Evolutionary conservation across 2,888 invertebrate genomes (phyloP).

Genomic region (Caenorhabditis sulstoni): DNA sequence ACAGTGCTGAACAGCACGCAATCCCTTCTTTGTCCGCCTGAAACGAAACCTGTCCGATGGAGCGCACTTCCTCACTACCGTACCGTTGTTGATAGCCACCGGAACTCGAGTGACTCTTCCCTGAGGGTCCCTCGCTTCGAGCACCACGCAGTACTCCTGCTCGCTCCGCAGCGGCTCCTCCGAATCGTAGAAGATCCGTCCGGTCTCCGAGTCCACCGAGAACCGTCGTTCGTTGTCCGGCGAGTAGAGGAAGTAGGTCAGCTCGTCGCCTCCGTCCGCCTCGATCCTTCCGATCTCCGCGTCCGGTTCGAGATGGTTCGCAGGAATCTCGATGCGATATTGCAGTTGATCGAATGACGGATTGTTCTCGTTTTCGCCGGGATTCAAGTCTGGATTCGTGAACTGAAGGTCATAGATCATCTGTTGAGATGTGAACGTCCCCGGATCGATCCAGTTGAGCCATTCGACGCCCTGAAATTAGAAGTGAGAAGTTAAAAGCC

Average conservation of each 20-base stretch:
- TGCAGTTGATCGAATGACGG: slow-evolving; percentile 57
- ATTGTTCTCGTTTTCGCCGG: slow-evolving; percentile 5
- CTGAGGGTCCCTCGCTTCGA: slow-evolving; percentile 56
- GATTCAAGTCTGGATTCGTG: slow-evolving; percentile 25
- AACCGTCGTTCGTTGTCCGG: slow-evolving; percentile 56
- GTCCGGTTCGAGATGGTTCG: slow-evolving; percentile 25
- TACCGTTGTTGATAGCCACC: slow-evolving; percentile 63
- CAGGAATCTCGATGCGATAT: slow-evolving; percentile 59
- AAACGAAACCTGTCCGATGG: neutral
- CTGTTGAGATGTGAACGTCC: slow-evolving; percentile 19
- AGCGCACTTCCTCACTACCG: neutral
- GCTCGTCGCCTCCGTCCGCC: slow-evolving; percentile 50
- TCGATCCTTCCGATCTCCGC: slow-evolving; percentile 54
- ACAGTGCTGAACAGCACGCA: slow-evolving; percentile 50
- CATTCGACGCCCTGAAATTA: slow-evolving; percentile 39
- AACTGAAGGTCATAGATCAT: slow-evolving; percentile 62
- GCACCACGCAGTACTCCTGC: slow-evolving; percentile 61
- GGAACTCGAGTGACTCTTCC: slow-evolving; percentile 60
- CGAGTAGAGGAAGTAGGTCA: slow-evolving; percentile 59
- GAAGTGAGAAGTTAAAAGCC: neutral
- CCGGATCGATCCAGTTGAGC: slow-evolving; percentile 59
- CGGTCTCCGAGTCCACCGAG: slow-evolving; percentile 52
- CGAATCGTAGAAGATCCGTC: slow-evolving; percentile 44
- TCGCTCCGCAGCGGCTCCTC: slow-evolving; percentile 34
- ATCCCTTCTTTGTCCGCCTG: slow-evolving; percentile 37